Percentiles rank a stretch among this genome's conserved stretches.
Conservation (phyloP, 2,113 vertebrate genomes). For the Anoura caudifer region DNA sequence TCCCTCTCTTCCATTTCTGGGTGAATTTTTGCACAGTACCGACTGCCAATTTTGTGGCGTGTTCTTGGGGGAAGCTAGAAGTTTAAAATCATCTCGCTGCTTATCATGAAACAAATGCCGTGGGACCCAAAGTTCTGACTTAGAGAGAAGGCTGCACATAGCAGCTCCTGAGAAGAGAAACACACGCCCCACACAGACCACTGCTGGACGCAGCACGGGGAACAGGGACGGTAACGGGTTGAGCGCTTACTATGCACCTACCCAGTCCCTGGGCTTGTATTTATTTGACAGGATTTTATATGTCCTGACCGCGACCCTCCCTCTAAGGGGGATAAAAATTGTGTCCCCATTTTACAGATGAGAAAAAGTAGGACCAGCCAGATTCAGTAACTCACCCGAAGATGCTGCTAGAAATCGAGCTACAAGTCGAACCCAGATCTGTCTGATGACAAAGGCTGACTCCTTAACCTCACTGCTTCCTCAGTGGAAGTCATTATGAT, state of each 20-base stretch:
- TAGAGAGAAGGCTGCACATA: neutral
- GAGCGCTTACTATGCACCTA: neutral
- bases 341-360: neutral
- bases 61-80: conserved; percentile 55
- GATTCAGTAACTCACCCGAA: neutral
- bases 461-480: neutral
- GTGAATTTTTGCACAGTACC: conserved; percentile 67
- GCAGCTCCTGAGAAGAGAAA: neutral
- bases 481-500: neutral
- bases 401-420: neutral
- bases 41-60: conserved; percentile 66
- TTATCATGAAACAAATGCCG: conserved; percentile 45
- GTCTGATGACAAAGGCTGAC: neutral
- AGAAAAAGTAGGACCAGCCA: neutral
- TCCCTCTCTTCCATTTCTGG: conserved; percentile 68
- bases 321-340: neutral
- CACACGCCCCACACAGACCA: neutral
- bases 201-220: neutral
- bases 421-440: neutral
- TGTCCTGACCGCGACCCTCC: neutral
- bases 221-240: neutral
- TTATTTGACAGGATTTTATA: neutral
- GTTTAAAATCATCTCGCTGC: conserved; percentile 57
- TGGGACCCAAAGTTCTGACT: neutral
- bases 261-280: neutral